phyloP scores from a whole-genome alignment of 2,113 vertebrate genomes.

The Opisthocomus hoazin region DNA sequence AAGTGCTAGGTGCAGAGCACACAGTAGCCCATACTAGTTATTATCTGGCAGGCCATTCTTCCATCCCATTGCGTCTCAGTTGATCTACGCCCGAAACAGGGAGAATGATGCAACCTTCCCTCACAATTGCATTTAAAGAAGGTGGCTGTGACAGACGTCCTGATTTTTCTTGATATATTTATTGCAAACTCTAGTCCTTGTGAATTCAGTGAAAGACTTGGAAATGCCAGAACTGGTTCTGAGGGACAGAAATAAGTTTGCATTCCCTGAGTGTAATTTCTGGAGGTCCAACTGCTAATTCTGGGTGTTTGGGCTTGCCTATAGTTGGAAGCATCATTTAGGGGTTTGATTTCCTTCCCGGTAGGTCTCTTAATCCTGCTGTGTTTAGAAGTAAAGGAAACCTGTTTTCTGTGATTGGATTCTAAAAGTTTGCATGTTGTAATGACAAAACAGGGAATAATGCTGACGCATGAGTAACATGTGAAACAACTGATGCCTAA shows the following conservation, averaged over 20 bases:
- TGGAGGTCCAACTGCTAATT: neutral
- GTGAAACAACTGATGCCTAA: neutral
- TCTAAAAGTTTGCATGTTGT: neutral
- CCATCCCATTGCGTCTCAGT: neutral
- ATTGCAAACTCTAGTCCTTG: neutral
- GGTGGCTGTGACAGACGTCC: no score
- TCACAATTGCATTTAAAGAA: neutral
- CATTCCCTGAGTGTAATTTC: fast-evolving
- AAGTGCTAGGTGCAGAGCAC: neutral
- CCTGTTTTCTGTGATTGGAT: neutral
- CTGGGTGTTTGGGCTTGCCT: neutral
- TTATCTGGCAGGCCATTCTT: neutral
- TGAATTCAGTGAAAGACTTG: neutral
- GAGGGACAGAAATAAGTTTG: neutral
- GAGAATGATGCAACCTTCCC: neutral
- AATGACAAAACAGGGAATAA: neutral
- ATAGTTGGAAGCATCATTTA: neutral
- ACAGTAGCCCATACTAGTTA: no score
- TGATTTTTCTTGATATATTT: neutral
- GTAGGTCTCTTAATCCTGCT: neutral
- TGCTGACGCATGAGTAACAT: neutral
- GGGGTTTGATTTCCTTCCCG: neutral
- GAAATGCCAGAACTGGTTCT: neutral
- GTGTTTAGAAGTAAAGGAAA: neutral
- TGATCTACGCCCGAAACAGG: neutral